Percentiles rank a stretch among this genome's conserved stretches.
phyloP scores from a whole-genome alignment of 1,140 invertebrate species.

The Asbolus verrucosus region DNA sequence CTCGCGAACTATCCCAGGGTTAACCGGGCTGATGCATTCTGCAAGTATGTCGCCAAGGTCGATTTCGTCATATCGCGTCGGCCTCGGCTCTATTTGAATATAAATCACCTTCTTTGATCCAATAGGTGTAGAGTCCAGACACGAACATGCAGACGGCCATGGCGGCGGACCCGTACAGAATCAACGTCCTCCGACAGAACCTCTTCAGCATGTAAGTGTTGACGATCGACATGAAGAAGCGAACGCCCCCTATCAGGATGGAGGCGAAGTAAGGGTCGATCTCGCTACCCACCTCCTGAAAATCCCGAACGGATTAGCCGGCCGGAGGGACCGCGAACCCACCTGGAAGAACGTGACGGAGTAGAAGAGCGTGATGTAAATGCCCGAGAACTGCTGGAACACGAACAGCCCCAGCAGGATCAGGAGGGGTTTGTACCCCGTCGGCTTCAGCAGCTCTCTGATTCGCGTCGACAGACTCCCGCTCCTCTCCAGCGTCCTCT shows the following conservation, averaged over 20 bases:
- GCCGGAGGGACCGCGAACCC: conserved; percentile 52
- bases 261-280: conserved; percentile 69
- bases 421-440: conserved; percentile 71
- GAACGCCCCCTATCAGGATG: conserved; percentile 74
- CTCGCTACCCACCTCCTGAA: conserved; percentile 65
- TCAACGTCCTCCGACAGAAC: conserved; percentile 67
- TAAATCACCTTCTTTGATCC: conserved; percentile 63
- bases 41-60: no score
- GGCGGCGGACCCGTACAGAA: conserved; percentile 67
- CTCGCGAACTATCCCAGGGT: no score
- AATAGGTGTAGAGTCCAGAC: conserved; percentile 68
- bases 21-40: no score
- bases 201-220: conserved; percentile 68
- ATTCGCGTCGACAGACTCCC: conserved; percentile 57
- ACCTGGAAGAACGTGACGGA: conserved; percentile 74
- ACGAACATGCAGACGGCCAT: conserved; percentile 69
- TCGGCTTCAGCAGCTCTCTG: conserved; percentile 68
- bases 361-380: conserved; percentile 79
- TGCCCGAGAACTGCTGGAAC: conserved; percentile 74
- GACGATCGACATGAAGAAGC: conserved; percentile 72
- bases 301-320: conserved; percentile 45
- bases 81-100: neutral
- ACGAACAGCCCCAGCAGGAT: conserved; percentile 71
- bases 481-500: conserved; percentile 55
- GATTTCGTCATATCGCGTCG: no score